Evolutionary conservation across 2,797 vertebrate genomes (phyloP).

Genomic region (Mycteria americana): DNA sequence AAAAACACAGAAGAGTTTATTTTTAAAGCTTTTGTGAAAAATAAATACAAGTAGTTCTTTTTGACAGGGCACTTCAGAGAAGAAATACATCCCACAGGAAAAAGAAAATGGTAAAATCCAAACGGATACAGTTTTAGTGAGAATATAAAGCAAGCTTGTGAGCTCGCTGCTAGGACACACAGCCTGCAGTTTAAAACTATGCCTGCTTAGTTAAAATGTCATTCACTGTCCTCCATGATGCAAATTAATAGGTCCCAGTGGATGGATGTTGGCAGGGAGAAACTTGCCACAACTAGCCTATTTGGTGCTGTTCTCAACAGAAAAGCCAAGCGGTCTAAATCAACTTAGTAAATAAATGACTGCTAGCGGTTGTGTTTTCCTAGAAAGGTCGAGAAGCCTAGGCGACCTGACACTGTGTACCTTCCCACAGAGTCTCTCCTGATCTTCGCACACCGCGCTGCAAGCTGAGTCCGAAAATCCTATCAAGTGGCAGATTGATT

Average conservation of each 20-base stretch:
- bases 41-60: background rate
- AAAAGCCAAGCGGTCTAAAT: background rate
- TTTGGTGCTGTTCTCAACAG: background rate
- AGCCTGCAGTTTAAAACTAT: background rate
- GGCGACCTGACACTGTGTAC: background rate
- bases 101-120: background rate
- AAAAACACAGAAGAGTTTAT: background rate
- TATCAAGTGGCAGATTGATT: background rate
- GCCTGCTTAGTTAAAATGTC: background rate
- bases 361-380: background rate
- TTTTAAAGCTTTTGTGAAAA: background rate
- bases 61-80: background rate
- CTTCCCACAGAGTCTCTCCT: background rate
- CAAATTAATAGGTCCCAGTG: background rate
- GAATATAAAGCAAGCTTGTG: background rate
- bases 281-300: background rate
- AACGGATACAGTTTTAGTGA: background rate
- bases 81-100: background rate
- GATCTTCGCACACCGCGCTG: background rate
- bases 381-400: background rate
- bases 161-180: slow-evolving; percentile 7
- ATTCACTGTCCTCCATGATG: background rate
- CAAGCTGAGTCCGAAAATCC: background rate
- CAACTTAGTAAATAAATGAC: background rate
- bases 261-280: background rate